phyloP scores from a whole-genome alignment of 2,797 vertebrate genomes.

The Hydrolagus colliei region DNA sequence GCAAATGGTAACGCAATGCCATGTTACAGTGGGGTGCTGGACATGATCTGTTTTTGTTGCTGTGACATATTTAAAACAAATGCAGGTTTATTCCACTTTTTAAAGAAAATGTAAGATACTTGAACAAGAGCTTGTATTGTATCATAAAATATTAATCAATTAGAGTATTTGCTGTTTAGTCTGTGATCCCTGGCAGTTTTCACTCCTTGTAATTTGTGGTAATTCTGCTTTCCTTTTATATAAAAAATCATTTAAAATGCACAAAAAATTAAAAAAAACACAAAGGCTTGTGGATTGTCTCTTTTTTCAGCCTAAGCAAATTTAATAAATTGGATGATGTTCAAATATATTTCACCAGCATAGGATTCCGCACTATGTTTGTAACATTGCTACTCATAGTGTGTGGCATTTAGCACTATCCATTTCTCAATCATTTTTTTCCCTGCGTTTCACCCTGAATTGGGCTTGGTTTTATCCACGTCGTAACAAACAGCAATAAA shows the following conservation, averaged over 20 bases:
- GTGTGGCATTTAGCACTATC: too few relatives aligned
- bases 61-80: slow-evolving; percentile 6
- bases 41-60: slow-evolving; percentile 22
- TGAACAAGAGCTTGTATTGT: slow-evolving; percentile 98
- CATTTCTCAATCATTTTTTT: too few relatives aligned
- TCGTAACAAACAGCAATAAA: too few relatives aligned
- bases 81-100: slow-evolving; percentile 27
- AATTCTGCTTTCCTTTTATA: slow-evolving; percentile 98
- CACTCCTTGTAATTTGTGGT: slow-evolving; percentile 99
- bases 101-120: slow-evolving; percentile 93
- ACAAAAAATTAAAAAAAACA: slow-evolving; percentile 82
- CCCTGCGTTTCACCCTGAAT: too few relatives aligned
- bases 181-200: slow-evolving; percentile 97
- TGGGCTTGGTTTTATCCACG: too few relatives aligned
- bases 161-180: slow-evolving; percentile 95
- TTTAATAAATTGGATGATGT: too few relatives aligned
- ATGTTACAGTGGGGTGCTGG: background rate
- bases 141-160: slow-evolving; percentile 93
- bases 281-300: slow-evolving; percentile 55
- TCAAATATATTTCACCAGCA: too few relatives aligned
- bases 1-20: background rate
- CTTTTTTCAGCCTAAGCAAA: background rate
- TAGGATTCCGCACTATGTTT: too few relatives aligned
- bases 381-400: too few relatives aligned
- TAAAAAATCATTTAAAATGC: slow-evolving; percentile 75